phyloP scores from a whole-genome alignment of 2,113 vertebrate genomes.

The Oplegnathus fasciatus region DNA sequence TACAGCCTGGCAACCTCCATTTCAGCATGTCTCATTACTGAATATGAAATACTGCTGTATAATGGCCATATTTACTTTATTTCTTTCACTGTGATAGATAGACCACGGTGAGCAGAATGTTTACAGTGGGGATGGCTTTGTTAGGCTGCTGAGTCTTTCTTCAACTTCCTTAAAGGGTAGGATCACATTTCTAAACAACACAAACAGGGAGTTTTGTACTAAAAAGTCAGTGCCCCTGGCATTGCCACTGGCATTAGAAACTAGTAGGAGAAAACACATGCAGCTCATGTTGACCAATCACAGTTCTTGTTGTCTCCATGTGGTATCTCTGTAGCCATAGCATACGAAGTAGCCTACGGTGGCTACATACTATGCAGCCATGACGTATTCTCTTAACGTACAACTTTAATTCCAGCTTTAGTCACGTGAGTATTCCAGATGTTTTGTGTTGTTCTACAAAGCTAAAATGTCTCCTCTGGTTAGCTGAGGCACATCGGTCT shows the following conservation, averaged over 20 bases:
- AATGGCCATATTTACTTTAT: background rate
- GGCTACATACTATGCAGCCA: background rate
- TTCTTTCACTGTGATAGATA: background rate
- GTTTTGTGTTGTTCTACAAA: background rate
- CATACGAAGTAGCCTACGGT: background rate
- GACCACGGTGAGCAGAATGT: background rate
- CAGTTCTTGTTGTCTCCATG: background rate
- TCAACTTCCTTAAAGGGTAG: background rate
- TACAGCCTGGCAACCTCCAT: background rate
- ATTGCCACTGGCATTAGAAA: background rate
- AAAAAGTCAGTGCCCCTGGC: background rate
- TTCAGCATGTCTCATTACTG: background rate
- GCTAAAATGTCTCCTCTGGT: slow-evolving; percentile 18
- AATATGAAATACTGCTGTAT: background rate
- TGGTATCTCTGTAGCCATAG: background rate
- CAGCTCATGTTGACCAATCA: background rate
- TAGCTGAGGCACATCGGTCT: slow-evolving; percentile 2
- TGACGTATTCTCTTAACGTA: background rate
- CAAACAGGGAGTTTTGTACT: background rate
- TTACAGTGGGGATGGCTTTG: background rate
- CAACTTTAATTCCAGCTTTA: background rate
- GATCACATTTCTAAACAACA: background rate
- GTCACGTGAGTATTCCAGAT: slow-evolving; percentile 10
- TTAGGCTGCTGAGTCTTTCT: background rate
- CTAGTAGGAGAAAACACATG: too few species aligned